These are phyloP conservation scores for Kuschelorhynchus macadamiae DNA, from an alignment of 2,888 invertebrate genomes.

Conservation along the genomic window DNA sequence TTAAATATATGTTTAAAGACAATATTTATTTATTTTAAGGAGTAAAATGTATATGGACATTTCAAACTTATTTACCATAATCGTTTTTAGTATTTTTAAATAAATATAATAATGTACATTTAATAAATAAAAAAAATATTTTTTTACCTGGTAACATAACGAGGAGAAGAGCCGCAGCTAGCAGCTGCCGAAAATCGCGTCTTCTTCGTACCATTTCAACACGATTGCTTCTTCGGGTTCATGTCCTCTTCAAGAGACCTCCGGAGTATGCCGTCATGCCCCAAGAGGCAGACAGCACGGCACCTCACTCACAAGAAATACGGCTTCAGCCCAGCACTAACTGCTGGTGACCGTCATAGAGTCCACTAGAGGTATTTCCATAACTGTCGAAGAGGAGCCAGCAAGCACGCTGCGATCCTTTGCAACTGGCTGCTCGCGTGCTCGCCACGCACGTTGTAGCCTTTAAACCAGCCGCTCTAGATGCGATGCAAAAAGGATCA, in stretches of 20 bases:
- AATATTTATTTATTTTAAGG: too few species aligned
- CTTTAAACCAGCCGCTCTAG: conserved; percentile 51
- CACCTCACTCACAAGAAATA: conserved; percentile 47
- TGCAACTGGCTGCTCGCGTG: conserved; percentile 49
- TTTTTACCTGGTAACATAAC: conserved; percentile 67
- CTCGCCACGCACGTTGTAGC: conserved; percentile 49
- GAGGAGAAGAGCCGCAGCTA: conserved; percentile 66
- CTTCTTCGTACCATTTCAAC: conserved; percentile 62
- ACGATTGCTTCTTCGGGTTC: conserved; percentile 64
- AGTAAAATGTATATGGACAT: too few species aligned
- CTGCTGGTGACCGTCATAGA: conserved; percentile 34
- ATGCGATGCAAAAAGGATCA: conserved; percentile 54
- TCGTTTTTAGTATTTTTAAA: too few species aligned
- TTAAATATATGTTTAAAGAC: too few species aligned
- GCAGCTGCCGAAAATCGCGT: conserved; percentile 65
- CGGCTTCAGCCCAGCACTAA: conserved; percentile 40
- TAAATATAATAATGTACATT: too few species aligned
- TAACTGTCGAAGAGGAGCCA: conserved; percentile 38
- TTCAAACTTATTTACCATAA: too few species aligned
- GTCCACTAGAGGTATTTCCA: conserved; percentile 39
- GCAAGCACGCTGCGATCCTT: conserved; percentile 48
- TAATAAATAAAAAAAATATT: too few species aligned
- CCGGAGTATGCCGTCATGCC: conserved; percentile 68
- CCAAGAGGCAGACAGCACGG: conserved; percentile 57
- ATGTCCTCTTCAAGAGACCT: conserved; percentile 64